Evolutionary conservation across 2,113 vertebrate species (phyloP).

Genomic region (Burhinus oedicnemus): DNA sequence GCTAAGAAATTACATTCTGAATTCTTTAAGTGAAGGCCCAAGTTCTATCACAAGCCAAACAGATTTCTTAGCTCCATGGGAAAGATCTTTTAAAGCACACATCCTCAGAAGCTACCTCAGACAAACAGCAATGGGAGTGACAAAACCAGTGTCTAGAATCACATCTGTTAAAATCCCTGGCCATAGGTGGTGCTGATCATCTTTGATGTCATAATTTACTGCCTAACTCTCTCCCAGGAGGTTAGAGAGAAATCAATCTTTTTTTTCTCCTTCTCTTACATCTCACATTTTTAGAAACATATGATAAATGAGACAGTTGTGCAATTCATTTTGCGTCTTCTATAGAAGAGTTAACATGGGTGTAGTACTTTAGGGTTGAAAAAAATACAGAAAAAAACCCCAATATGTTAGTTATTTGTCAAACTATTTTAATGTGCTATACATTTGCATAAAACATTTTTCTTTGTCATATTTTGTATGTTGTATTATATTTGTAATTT

Average conservation of each 20-base stretch:
- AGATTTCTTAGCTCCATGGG: background rate
- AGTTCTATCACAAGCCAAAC: background rate
- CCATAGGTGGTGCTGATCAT: background rate
- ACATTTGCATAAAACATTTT: background rate
- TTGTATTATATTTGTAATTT: background rate
- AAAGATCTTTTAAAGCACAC: background rate
- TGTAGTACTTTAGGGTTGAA: background rate
- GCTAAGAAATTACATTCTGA: background rate
- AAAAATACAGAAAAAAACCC: background rate
- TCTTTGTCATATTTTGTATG: background rate
- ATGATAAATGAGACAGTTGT: background rate
- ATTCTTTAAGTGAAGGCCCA: background rate
- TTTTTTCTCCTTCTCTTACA: background rate
- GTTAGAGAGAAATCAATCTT: background rate
- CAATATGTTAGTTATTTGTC: background rate
- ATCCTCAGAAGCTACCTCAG: background rate
- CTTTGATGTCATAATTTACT: background rate
- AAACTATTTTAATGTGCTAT: background rate
- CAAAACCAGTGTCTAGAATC: background rate
- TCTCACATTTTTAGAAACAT: background rate
- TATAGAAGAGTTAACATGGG: background rate
- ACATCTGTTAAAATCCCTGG: background rate
- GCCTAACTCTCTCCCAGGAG: background rate
- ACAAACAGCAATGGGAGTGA: background rate
- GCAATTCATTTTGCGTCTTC: background rate